Evolutionary conservation across 1,140 invertebrate species (phyloP), one percentile per base, ranked within the genome.

Genomic region (Drosophila nannoptera): DNA sequence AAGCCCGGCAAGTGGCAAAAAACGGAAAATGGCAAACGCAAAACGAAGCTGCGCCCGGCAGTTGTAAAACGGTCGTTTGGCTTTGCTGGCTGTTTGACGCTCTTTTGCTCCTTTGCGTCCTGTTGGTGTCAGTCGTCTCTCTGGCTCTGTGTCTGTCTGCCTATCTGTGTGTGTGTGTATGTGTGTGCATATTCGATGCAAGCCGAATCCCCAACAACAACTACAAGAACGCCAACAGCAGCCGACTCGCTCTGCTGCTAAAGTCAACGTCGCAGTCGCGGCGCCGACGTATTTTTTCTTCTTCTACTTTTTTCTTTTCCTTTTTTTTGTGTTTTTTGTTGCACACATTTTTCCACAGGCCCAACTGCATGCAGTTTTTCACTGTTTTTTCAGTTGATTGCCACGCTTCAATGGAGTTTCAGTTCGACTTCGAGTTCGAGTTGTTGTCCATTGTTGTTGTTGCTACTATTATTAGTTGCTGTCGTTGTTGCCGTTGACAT

Each of bases 371-470:
- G 73, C 58, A 55, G 59, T 60, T 60, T 73, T 83, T 63, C 59
- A 69, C 60, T 55, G 59, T 63, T 83, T 78, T 76, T 76, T 78
- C 70, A 77, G 78, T 80, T 76, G 75, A 77, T 74, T 77, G 74
- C 76, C 62, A 87, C 84, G 84, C 84, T 87, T 83, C 84, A 87
- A 87, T 87, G 77, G 75, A 80, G 82, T 74, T 71, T 65, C 67
- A 74, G 67, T 75, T 87, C 78, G 70, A 67, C 72, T 59, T 52
- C 53, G 62, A 61, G 55, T 58, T 77, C 66, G 60, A 69, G 74
- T 86, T 74, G 72, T 62, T 49, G 69, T 70, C 61, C 55, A 59
- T 61, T 50, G 56, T 71, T 45, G 11, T 32, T 45, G 48, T 31
- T 45, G 42, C 16, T 45, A 7, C 8, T 40, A 9, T 40, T 40